Evolutionary conservation across 2,888 invertebrate species (phyloP).

Genomic region (Holacanthella duospinosa): DNA sequence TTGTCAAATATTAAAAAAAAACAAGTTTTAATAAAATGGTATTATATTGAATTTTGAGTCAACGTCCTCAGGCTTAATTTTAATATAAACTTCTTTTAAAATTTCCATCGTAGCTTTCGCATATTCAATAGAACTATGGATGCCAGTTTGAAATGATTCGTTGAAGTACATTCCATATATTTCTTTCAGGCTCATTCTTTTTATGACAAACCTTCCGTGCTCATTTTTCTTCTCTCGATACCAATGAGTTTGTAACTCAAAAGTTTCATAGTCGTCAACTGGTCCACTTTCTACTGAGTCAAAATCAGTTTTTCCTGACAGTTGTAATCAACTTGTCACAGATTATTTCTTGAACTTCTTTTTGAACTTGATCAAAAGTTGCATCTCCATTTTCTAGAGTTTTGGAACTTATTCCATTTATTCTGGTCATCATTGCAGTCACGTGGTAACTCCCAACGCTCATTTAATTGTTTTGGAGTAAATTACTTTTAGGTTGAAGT

Average conservation of each 20-base stretch:
- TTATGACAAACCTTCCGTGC: background rate
- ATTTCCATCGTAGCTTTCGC: background rate
- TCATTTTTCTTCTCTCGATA: background rate
- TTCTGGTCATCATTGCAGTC: too few relatives aligned
- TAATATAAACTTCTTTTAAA: background rate
- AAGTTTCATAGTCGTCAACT: background rate
- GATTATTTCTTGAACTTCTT: too few relatives aligned
- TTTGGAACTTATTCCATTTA: too few relatives aligned
- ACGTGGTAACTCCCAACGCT: too few relatives aligned
- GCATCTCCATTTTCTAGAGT: too few relatives aligned
- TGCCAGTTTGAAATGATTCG: background rate
- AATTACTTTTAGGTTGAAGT: too few relatives aligned
- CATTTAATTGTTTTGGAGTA: too few relatives aligned
- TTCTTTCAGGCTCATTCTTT: background rate
- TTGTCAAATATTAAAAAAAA: too few relatives aligned
- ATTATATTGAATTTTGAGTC: background rate
- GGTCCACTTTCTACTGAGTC: background rate
- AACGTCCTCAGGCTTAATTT: background rate
- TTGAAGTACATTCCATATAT: background rate
- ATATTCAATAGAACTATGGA: background rate
- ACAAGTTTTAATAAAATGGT: background rate
- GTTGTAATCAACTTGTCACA: too few relatives aligned
- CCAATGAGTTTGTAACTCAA: background rate
- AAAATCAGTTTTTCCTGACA: background rate
- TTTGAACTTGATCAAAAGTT: too few relatives aligned